Percentiles rank a stretch among this genome's conserved stretches.
Evolutionary conservation across 2,888 invertebrate species (phyloP).

Genomic region (Pilophorus perplexus): DNA sequence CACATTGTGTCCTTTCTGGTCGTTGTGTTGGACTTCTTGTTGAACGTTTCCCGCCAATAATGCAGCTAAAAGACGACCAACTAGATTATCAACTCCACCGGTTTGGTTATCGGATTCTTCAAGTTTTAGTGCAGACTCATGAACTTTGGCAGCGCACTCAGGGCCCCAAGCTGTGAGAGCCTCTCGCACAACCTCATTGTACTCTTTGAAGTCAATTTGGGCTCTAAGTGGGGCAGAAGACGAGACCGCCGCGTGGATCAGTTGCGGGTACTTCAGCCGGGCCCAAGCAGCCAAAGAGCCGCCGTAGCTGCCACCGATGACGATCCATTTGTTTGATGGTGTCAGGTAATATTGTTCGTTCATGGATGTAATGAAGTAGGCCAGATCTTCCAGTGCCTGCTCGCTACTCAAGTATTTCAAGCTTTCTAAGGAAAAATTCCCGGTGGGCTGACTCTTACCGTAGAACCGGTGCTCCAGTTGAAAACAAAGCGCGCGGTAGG

Average conservation of each 20-base stretch:
- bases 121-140: conserved; percentile 65
- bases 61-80: conserved; percentile 76
- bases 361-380: no score
- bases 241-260: conserved; percentile 81
- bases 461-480: no score
- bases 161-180: conserved; percentile 68
- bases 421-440: no score
- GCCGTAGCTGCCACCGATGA: conserved; percentile 93
- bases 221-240: conserved; percentile 87
- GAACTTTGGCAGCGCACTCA: conserved; percentile 66
- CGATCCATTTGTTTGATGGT: conserved; percentile 73
- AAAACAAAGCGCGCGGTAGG: conserved; percentile 77
- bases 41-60: no score
- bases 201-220: conserved; percentile 81
- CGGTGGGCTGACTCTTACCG: no score
- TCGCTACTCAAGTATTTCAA: no score
- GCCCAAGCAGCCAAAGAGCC: conserved; percentile 88
- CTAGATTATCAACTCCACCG: conserved; percentile 69
- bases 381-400: no score
- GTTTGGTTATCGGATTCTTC: no score
- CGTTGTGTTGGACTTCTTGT: conserved; percentile 89
- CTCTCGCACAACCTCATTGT: conserved; percentile 74
- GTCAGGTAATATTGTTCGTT: conserved; percentile 62
- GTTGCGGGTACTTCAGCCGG: no score
- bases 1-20: conserved; percentile 67